Percentiles rank a stretch among this genome's conserved stretches.
Conservation (phyloP, 2,888 invertebrate species). For the Lepidochrysops patricia region DNA sequence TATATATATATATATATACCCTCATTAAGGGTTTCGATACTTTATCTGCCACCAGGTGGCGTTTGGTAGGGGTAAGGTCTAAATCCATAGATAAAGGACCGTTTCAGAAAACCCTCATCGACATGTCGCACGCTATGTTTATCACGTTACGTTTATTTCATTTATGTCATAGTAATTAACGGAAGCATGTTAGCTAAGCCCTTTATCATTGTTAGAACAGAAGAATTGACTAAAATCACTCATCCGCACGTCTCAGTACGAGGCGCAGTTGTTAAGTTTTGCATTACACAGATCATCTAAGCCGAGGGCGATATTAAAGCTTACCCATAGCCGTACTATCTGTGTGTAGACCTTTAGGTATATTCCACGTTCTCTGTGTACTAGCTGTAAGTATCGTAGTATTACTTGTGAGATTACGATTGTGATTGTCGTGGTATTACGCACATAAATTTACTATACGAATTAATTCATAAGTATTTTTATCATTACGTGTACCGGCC, state of each 20-base stretch:
- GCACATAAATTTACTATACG: constrained; percentile 58
- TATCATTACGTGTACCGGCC: constrained; percentile 32
- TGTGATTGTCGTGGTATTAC: constrained; percentile 43
- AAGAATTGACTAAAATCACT: constrained; percentile 11
- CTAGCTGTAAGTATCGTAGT: neutral
- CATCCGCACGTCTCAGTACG: neutral
- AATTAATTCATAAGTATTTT: constrained; percentile 52
- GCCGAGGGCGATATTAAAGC: constrained; percentile 7
- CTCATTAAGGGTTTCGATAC: too few species aligned
- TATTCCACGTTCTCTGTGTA: constrained; percentile 16
- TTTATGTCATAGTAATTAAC: too few species aligned
- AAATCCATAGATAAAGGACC: too few species aligned
- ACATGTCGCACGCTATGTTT: too few species aligned
- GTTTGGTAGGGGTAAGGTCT: too few species aligned
- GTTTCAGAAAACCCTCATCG: too few species aligned
- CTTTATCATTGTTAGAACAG: constrained; percentile 12
- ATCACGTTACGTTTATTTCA: too few species aligned
- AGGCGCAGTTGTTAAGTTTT: constrained; percentile 5
- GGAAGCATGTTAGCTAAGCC: too few species aligned
- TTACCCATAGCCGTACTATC: constrained; percentile 13
- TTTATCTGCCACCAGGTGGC: too few species aligned
- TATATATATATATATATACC: too few species aligned
- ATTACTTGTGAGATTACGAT: constrained; percentile 7
- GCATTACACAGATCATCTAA: constrained; percentile 8
- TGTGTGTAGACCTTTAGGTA: constrained; percentile 14